Base-by-base conservation (phyloP, 1,140 invertebrate genomes). In the Drosophila subobscura region DNA sequence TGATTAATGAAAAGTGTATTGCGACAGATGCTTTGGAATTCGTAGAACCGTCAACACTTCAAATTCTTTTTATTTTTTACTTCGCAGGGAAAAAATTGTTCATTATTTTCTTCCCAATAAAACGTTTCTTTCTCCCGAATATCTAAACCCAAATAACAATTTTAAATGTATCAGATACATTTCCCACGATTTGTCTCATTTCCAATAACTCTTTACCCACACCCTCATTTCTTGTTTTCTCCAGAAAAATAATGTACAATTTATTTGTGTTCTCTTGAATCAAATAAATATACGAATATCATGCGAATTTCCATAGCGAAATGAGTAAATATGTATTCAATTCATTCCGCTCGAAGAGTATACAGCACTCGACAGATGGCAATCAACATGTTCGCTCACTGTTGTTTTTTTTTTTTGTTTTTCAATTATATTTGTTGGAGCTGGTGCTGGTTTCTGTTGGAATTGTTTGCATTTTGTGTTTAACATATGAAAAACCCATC, bases 351-450 rank as follows among this genome's bases (percentile, higher is more conserved):
- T 40, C 5, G 23, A 40, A 68, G 66, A 40, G 65, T 56, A 68
- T 68, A 41, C 20, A 2, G 4, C 8, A 14, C 22, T 47, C 42
- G n/a, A 25, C 59, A 47, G 12, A 27, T 55, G 44, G 16, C 25
- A 42, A 14, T 37, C 33, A 37, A 37, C 33, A 37, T 37, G 10
- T 12, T 12, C 10, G 33, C 33, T 37, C 33, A 12, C 33, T 37
- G 29, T 8, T 20, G 16, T n/a, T 22, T 10, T 8, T 46, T 4
- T 5, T 8, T 52, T 16, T 22, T 25, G 12, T 33, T 37, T 45
- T 51, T 47, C 40, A 64, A 73, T 73, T 64, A 66, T 60, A 50
- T 68, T 67, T 68, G 63, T 51, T 37, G 33, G 10, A 10, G 7
- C 33, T 10, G 29, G 8, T 44, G 51, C 23, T 58, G 65, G 51